A percentile compares a stretch with the other conserved stretches of the same genome.
phyloP scores from a whole-genome alignment of 1,140 invertebrate genomes.

The Tetragonula clypearis region DNA sequence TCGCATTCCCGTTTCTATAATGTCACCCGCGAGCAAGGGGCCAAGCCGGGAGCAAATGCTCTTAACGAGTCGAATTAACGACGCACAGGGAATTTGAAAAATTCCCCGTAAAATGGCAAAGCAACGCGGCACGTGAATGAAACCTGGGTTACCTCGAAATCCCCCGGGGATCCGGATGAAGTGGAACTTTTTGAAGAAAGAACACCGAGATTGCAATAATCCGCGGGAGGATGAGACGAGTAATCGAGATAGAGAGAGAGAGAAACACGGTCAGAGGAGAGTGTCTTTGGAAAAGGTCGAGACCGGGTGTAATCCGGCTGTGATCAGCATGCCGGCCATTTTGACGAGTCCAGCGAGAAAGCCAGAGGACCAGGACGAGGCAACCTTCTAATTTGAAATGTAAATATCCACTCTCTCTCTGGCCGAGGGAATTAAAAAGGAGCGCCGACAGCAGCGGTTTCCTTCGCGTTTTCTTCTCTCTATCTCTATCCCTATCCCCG shows the following conservation, averaged over 20 bases:
- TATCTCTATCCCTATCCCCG: fast-evolving
- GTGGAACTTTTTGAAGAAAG: not conserved
- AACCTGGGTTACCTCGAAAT: not conserved
- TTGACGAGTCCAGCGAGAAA: not conserved
- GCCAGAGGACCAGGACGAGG: not conserved
- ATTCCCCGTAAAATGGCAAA: no score
- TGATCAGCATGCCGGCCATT: conserved; percentile 5
- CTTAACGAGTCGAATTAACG: no score
- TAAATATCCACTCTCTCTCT: not conserved
- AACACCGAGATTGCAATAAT: not conserved
- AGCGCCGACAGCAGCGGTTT: not conserved
- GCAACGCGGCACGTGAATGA: not conserved
- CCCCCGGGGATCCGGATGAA: not conserved
- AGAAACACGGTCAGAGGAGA: not conserved
- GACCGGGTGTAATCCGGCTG: not conserved
- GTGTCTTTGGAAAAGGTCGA: not conserved
- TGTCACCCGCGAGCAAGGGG: no score
- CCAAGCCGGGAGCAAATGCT: no score
- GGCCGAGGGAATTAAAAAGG: conserved; percentile 15
- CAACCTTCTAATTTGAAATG: conserved; percentile 11
- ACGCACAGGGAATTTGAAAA: no score
- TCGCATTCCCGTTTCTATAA: no score
- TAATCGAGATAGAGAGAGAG: not conserved
- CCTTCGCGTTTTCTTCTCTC: not conserved
- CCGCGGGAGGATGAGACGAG: not conserved